Evolutionary conservation across 1,140 invertebrate species (phyloP), one percentile per base, ranked within the genome.

Genomic region (Anastatus disparis): DNA sequence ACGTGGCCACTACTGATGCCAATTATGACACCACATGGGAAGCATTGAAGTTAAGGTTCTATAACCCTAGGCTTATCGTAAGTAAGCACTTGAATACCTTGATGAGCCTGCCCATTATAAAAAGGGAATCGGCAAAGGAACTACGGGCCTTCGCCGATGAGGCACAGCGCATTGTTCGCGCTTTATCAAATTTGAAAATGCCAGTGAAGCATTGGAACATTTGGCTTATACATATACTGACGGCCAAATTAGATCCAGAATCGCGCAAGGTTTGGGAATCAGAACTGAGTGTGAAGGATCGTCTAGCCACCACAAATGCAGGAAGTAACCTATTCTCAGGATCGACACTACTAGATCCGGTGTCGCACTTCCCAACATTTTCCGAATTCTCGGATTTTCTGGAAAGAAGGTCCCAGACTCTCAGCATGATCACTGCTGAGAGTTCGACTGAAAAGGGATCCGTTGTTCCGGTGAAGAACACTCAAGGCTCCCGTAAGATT

Each of bases 381-480:
- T 17, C 26, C 3, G 67, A 70, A 31, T 42, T 70, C 1, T n/a
- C 53, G 8, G 29, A 50, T 42, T 70, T 70, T 38, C 24, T 61
- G 22, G 38, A 40, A 12, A 40, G 24, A 24, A 17, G 58, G 2
- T 3, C 38, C 9, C 38, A 61, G n/a, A n/a, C n/a, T n/a, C n/a
- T n/a, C n/a, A n/a, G n/a, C n/a, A n/a, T n/a, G n/a, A n/a, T n/a
- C n/a, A n/a, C n/a, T n/a, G n/a, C n/a, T n/a, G n/a, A n/a, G n/a
- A n/a, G n/a, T 13, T 10, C 58, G 8, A 12, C 27, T 7, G 20
- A 17, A 9, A 61, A 38, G 12, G 6, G 35, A 38, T 38, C 12
- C 6, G 6, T 12, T 6, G 35, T 6, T 7, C 6, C 50, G 13
- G 8, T 3, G 12, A 53, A 13, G 27, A n/a, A 29, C 27, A 8